Evolutionary conservation across 2,797 vertebrate species (phyloP).

Genomic region (Etheostoma perlongum): DNA sequence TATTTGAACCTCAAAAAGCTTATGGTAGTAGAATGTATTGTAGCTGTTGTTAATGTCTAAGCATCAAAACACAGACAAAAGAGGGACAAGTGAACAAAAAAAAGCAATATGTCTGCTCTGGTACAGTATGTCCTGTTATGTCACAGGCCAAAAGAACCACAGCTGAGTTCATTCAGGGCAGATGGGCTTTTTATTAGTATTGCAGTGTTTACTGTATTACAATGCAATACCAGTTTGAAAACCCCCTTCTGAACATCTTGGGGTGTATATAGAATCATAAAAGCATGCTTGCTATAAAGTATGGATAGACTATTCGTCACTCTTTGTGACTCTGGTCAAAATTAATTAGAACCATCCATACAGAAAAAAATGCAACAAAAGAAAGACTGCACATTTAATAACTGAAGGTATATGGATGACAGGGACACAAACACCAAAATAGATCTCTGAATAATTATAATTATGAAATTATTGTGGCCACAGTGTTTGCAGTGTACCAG

Average conservation of each 20-base stretch:
- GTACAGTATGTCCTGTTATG: constrained; percentile 27
- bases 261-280: constrained; percentile 63
- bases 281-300: constrained; percentile 71
- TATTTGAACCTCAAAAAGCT: constrained; percentile 72
- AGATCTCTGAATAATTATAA: constrained; percentile 5
- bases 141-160: constrained; percentile 44
- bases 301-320: constrained; percentile 42
- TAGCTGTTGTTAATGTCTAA: constrained; percentile 75
- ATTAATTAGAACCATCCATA: constrained; percentile 2
- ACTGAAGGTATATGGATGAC: constrained; percentile 29
- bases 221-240: constrained; percentile 54
- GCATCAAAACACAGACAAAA: constrained; percentile 54
- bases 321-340: constrained; percentile 23
- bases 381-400: not conserved
- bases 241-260: constrained; percentile 37
- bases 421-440: constrained; percentile 33
- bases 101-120: constrained; percentile 77
- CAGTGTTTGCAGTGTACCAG: constrained; percentile 19
- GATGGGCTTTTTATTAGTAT: constrained; percentile 61
- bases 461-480: not conserved
- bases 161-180: constrained; percentile 35
- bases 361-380: constrained; percentile 7
- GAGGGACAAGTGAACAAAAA: constrained; percentile 64
- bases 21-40: constrained; percentile 77
- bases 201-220: constrained; percentile 71